Percentiles rank a stretch among this genome's conserved stretches.
These are phyloP conservation scores for Felis catus DNA, from an alignment of 2,113 vertebrate species.

Conservation along the genomic window DNA sequence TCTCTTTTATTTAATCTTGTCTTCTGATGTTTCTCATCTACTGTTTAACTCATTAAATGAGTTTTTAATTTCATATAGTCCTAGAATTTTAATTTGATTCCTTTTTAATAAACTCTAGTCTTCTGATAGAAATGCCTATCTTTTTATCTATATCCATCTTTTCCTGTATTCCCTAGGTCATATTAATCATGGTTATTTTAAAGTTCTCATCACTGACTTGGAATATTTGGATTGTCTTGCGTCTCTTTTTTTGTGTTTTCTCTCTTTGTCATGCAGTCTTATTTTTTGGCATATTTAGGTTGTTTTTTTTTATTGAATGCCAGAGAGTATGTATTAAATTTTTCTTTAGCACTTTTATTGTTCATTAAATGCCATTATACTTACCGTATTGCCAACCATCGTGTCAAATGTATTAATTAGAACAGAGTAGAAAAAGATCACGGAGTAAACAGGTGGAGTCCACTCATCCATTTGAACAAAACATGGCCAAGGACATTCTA, in stretches of 20 bases:
- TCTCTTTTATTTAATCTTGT: not conserved
- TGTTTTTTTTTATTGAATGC: not conserved
- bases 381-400: not conserved
- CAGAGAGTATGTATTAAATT: not conserved
- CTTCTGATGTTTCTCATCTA: not conserved
- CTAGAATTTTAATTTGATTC: not conserved
- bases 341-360: not conserved
- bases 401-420: not conserved
- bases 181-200: not conserved
- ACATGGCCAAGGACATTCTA: not conserved
- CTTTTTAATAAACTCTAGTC: not conserved
- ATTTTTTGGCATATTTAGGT: not conserved
- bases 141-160: not conserved
- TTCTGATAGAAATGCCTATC: not conserved
- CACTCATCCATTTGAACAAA: not conserved
- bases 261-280: not conserved
- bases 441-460: not conserved
- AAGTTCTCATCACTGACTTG: not conserved
- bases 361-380: not conserved
- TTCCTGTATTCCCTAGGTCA: not conserved
- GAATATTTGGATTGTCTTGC: not conserved
- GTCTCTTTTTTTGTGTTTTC: not conserved
- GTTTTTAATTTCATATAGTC: not conserved
- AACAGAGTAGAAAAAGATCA: not conserved
- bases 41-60: not conserved